Evolutionary conservation across 2,888 invertebrate genomes (phyloP), one percentile per base, ranked within the genome.

Genomic region (Stictocephala bisonia): DNA sequence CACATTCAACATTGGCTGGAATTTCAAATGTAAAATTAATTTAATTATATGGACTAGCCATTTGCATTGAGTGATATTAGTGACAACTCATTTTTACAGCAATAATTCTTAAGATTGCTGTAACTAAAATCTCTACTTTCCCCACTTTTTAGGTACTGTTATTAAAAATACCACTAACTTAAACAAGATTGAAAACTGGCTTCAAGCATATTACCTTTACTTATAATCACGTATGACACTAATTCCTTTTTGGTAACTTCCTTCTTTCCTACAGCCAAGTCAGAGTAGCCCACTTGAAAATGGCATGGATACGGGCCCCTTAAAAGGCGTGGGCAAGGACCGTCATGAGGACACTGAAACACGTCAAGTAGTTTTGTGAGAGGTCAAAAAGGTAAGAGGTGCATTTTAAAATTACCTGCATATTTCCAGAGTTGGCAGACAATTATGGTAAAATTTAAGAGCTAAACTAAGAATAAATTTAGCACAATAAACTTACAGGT

Each of bases 201-300:
- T n/a, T n/a, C n/a, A n/a, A n/a, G n/a, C n/a, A n/a, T n/a, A n/a
- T 74, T 76, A 87, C 95, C 93, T 89, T 94, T 94, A 83, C 89
- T 92, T 26, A 97, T 83, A 58, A 97, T 90, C 0, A 95, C 87
- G 83, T 95, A 97, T 0, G 91, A 91, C 83, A 90, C 96, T 24
- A 87, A 81, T 79, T 93, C 91, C 0, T 83, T 86, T 66, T 81
- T 83, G 0, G 86, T 76, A 73, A 85, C 84, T 13, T 83, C 80
- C 53, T 84, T 85, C 0, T 82, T 81, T 0, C 86, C 87, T 68
- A 87, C 86, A 0, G 88, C 85, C 67, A 91, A 81, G 80, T 81
- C 79, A 22, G 79, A 76, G 77, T 91, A 94, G 20, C 85, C 81
- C 64, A 90, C 87, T 78, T 89, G 83, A 82, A 94, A 96, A 82